phyloP scores from a whole-genome alignment of 2,113 vertebrate species.

The Thunnus thynnus region DNA sequence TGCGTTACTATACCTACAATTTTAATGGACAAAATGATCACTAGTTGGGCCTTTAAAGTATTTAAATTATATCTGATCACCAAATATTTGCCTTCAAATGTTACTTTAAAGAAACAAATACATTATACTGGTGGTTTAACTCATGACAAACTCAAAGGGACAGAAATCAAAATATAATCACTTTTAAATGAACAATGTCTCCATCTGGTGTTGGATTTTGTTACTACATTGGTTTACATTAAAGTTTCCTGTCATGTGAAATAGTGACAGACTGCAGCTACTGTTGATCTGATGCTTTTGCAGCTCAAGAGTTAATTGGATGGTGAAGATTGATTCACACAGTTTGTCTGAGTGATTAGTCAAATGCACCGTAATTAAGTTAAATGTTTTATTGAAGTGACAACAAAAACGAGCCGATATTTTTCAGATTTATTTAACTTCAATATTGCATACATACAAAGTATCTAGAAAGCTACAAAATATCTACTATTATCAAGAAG shows the following conservation, averaged over 20 bases:
- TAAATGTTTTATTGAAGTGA: conserved; percentile 13
- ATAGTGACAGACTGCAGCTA: conserved; percentile 46
- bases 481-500: conserved; percentile 99
- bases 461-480: conserved; percentile 99
- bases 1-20: too few relatives aligned
- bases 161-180: too few relatives aligned
- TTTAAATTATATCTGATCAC: background rate
- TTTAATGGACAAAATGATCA: too few relatives aligned
- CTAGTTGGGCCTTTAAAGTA: too few relatives aligned
- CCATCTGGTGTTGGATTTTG: conserved; percentile 60
- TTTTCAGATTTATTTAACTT: conserved; percentile 96
- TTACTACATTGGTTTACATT: conserved; percentile 24
- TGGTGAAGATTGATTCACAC: background rate
- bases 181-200: conserved; percentile 30
- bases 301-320: conserved; percentile 9
- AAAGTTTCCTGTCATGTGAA: background rate
- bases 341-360: too few relatives aligned
- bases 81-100: background rate
- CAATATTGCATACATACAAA: conserved; percentile 99
- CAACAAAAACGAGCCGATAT: conserved; percentile 26
- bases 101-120: background rate
- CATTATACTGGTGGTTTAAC: background rate
- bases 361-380: background rate
- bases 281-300: conserved; percentile 36
- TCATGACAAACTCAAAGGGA: background rate